Evolutionary conservation across 1,140 invertebrate genomes (phyloP), one percentile per base, ranked within the genome.

Genomic region (Ridgeia piscesae): DNA sequence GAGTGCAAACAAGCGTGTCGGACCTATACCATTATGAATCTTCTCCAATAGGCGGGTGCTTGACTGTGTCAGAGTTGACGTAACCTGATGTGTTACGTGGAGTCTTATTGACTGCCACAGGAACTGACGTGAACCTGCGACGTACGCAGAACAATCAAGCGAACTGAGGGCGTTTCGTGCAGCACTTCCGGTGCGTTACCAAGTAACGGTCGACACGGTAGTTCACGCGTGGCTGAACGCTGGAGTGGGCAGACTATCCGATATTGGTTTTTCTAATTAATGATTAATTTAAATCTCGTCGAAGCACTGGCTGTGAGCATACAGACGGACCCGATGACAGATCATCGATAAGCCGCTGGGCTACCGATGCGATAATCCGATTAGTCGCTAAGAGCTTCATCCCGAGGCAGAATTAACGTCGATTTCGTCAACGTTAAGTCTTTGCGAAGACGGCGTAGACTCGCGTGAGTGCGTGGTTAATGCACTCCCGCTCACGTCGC

Each of bases 221-320:
- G 58, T 77, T 77, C 58, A 77, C 58, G 58, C 58, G 27, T 31
- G 58, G 58, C 58, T 77, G 58, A 77, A 77, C 27, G 11, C 58
- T 77, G 17, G 58, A 77, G 58, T 14, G 58, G 58, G 58, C 58
- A 8, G 58, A 77, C 11, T 77, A 77, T 77, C 58, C 58, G 58
- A 77, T 77, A 77, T 77, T 77, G 58, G 58, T 77, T 77, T 77
- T 77, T 77, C 58, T 77, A 77, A 77, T 77, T 77, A 77, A 77
- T 77, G 58, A 77, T 77, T 77, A 77, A 77, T 77, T 77, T 77
- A 77, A 77, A 77, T 77, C 58, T 77, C 58, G 58, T 77, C 58
- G 58, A 77, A 77, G 58, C 58, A 21, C 58, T 77, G 6, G 58
- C 58, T 77, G 58, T 77, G 17, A 77, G 58, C 58, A 31, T 31